Conservation (phyloP, 2,797 vertebrate genomes). For the Syngnathus rostellatus region DNA sequence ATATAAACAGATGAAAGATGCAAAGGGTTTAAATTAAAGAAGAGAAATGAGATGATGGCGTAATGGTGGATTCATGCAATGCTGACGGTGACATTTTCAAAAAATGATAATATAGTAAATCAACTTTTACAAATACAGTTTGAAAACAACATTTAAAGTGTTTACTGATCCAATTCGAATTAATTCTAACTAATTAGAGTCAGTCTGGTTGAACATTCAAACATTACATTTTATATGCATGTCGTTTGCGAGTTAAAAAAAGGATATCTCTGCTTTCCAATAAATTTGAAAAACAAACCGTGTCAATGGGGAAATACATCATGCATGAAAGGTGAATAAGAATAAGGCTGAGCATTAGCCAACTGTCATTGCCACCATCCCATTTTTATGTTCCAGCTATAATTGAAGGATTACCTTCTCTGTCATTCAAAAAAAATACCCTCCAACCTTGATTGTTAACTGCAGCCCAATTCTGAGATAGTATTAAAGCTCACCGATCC, state of each 20-base stretch:
- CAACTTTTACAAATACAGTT: neutral
- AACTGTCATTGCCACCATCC: slow-evolving; percentile 5
- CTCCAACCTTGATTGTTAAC: slow-evolving; percentile 18
- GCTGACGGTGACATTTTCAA: neutral
- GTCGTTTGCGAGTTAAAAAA: neutral
- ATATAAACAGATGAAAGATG: slow-evolving; percentile 5
- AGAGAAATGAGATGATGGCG: neutral
- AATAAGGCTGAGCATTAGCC: neutral
- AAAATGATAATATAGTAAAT: neutral
- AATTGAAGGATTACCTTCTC: slow-evolving; percentile 34
- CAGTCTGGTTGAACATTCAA: neutral
- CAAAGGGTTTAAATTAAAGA: slow-evolving; percentile 2
- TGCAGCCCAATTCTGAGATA: slow-evolving; percentile 3
- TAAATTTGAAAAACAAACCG: neutral
- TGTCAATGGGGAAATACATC: neutral
- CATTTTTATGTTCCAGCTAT: slow-evolving; percentile 21
- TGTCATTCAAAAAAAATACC: slow-evolving; percentile 18
- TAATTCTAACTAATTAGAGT: neutral
- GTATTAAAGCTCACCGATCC: slow-evolving; percentile 1
- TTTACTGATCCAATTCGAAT: neutral
- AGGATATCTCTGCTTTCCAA: neutral
- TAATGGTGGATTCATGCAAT: slow-evolving; percentile 18
- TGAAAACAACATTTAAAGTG: neutral
- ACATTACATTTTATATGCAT: neutral
- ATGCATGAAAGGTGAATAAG: neutral